Percentiles rank a stretch among this genome's conserved stretches.
Evolutionary conservation across 2,888 invertebrate genomes (phyloP).

Genomic region (Nesidiocoris tenuis): DNA sequence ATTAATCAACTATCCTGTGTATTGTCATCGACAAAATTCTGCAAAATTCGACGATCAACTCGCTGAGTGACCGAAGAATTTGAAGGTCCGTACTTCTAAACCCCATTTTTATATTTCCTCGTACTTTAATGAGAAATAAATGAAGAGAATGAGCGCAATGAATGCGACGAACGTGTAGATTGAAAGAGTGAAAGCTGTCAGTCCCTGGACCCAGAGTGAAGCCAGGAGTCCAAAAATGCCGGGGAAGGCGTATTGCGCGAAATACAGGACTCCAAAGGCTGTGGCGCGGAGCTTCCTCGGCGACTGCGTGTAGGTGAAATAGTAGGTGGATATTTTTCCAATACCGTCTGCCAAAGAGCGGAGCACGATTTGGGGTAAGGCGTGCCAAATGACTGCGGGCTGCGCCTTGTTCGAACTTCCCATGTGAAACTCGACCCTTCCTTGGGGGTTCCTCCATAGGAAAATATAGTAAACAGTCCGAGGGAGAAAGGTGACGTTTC

Average conservation of each 20-base stretch:
- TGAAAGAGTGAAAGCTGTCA: constrained; percentile 28
- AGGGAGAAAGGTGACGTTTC: constrained; percentile 1
- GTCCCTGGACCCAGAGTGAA: constrained; percentile 5
- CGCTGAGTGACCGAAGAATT: no score
- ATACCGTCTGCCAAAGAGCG: constrained; percentile 31
- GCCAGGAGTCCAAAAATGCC: constrained; percentile 16
- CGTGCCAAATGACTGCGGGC: neutral
- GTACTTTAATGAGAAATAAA: constrained; percentile 24
- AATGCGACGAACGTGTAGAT: constrained; percentile 31
- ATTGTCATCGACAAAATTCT: no score
- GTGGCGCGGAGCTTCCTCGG: constrained; percentile 26
- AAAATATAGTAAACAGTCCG: neutral
- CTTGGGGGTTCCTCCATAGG: neutral
- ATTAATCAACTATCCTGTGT: no score
- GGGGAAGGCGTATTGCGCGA: constrained; percentile 25
- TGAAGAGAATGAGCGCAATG: constrained; percentile 16
- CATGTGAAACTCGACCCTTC: neutral
- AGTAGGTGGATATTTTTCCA: constrained; percentile 36
- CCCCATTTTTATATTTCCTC: constrained; percentile 35
- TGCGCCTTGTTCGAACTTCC: neutral
- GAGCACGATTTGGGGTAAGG: constrained; percentile 17
- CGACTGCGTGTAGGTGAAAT: constrained; percentile 31
- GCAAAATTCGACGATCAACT: no score
- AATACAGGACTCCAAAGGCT: constrained; percentile 34
- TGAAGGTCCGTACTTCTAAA: no score